Evolutionary conservation across 2,888 invertebrate genomes (phyloP), one percentile per base, ranked within the genome.

Genomic region (Polymixis flavicincta): DNA sequence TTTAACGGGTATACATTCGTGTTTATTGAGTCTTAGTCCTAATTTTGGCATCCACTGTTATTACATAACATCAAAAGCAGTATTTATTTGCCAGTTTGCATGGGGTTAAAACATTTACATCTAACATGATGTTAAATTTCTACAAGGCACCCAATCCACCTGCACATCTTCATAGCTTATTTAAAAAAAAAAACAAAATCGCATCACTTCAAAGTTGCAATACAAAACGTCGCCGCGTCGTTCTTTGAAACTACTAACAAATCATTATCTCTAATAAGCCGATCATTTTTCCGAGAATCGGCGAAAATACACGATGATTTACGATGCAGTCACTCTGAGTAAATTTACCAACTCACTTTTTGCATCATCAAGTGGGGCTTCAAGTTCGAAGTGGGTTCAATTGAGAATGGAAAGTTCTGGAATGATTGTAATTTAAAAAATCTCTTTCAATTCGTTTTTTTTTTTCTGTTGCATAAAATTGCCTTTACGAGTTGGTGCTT

Each of bases 291-390:
- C 75, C 69, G 79, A 68, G 75, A 28, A 80, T 45, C 25, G 11
- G n/a, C 81, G 59, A 70, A 81, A 76, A 64, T 70, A 84, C 11
- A 66, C 72, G 69, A 80, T 76, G 72, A 84, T 82, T 80, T 57
- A 80, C 72, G 72, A 84, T 54, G 37, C 59, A 37, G 22, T 45
- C 52, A 19, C n/a, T 28, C 42, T 14, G 57, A 70, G 61, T 70
- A 8, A 83, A 59, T 74, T 61, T 61, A 50, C 42, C 25, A 59
- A 59, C 70, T 61, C 50, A 28, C 14, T 57, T 70, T 74, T 82
- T 63, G 45, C 25, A 55, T 60, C 54, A 50, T 74, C 13, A 68
- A 71, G 59, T 48, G 28, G 48, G 52, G 32, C 42, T 80, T 60
- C 11, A 32, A 32, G 42, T 73, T 66, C 65, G 8, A 48, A 69